A percentile compares a stretch with the other conserved stretches of the same genome.
These are phyloP conservation scores for Todiramphus chloris DNA, from an alignment of 2,113 vertebrate species.

Conservation along the genomic window DNA sequence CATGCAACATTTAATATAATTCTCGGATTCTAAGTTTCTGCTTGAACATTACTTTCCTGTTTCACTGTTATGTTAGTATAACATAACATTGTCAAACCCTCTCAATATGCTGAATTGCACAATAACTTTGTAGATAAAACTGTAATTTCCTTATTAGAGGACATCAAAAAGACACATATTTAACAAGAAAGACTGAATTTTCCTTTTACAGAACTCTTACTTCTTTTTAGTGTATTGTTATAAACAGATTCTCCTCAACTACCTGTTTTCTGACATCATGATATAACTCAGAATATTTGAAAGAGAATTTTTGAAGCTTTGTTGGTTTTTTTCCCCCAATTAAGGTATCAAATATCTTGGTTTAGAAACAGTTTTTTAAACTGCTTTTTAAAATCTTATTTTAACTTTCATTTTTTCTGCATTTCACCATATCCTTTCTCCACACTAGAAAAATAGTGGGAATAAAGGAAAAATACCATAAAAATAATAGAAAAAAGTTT, in stretches of 20 bases:
- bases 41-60: not conserved
- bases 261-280: not conserved
- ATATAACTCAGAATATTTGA: not conserved
- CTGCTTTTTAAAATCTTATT: not conserved
- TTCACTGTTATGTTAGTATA: not conserved
- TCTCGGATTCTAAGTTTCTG: not conserved
- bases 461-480: not conserved
- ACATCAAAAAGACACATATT: not conserved
- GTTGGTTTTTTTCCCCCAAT: not conserved
- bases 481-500: not conserved
- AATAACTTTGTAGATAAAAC: not conserved
- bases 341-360: not conserved
- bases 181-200: not conserved
- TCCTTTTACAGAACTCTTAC: not conserved
- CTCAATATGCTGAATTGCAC: not conserved
- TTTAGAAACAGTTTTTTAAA: not conserved
- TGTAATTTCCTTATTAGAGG: not conserved
- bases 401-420: not conserved
- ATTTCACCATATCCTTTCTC: not conserved
- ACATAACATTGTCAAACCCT: not conserved
- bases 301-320: not conserved
- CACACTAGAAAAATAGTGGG: rapidly evolving
- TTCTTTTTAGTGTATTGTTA: not conserved
- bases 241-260: not conserved
- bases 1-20: not conserved